Percentiles rank a stretch among this genome's conserved stretches.
Evolutionary conservation across 1,140 invertebrate genomes (phyloP).

Genomic region (Physella acuta): DNA sequence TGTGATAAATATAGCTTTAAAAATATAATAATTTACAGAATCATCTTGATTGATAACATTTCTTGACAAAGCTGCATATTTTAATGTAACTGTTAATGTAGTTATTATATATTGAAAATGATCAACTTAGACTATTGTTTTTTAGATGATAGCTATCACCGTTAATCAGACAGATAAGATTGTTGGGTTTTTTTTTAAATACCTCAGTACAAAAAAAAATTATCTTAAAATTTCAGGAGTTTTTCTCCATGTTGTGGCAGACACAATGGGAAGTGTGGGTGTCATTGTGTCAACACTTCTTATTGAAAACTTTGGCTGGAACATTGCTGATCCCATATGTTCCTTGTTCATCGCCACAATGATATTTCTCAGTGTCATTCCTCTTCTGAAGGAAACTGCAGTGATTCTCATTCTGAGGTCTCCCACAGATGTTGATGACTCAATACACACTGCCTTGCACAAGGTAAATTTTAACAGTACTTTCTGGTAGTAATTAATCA

Average conservation of each 20-base stretch:
- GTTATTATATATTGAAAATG: no score
- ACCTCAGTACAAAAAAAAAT: no score
- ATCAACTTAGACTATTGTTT: no score
- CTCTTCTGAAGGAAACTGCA: constrained; percentile 64
- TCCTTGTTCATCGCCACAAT: constrained; percentile 68
- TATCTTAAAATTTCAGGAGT: constrained; percentile 63
- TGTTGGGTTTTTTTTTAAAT: no score
- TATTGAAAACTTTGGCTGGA: constrained; percentile 67
- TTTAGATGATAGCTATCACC: no score
- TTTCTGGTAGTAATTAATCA: no score
- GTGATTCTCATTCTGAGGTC: constrained; percentile 60
- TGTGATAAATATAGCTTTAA: no score
- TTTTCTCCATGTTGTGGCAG: constrained; percentile 68
- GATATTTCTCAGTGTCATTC: constrained; percentile 66
- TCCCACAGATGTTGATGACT: constrained; percentile 45
- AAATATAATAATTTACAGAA: no score
- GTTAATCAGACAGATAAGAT: no score
- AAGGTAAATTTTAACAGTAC: constrained; percentile 27
- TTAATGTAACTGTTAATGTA: no score
- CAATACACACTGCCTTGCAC: constrained; percentile 32
- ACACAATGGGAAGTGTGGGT: constrained; percentile 69
- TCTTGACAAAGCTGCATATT: no score
- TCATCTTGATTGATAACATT: no score
- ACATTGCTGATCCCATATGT: constrained; percentile 69
- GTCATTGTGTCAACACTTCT: constrained; percentile 69